A percentile compares a stretch with the other conserved stretches of the same genome.
Evolutionary conservation across 2,113 vertebrate genomes (phyloP).

Genomic region (Hydrolagus affinis): DNA sequence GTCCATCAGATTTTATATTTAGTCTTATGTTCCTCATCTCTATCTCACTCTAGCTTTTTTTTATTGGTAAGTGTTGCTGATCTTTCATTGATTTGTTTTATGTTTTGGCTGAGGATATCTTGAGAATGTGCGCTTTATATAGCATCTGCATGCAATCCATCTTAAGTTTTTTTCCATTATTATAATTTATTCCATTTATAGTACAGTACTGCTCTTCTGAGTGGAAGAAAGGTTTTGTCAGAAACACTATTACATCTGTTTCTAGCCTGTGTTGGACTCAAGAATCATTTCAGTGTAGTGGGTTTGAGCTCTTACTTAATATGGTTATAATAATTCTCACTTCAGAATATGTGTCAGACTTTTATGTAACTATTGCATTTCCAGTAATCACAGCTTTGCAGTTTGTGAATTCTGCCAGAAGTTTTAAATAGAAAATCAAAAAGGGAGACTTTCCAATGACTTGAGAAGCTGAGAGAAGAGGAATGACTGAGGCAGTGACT

Average conservation of each 20-base stretch:
- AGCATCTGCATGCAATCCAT: background rate
- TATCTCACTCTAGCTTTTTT: too few relatives aligned
- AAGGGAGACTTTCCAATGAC: background rate
- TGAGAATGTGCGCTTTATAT: too few relatives aligned
- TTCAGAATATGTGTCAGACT: slow-evolving; percentile 15
- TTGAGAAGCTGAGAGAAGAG: background rate
- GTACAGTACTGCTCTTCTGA: slow-evolving; percentile 13
- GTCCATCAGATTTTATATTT: too few relatives aligned
- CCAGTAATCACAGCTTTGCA: slow-evolving; percentile 12
- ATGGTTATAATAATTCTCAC: slow-evolving; percentile 18
- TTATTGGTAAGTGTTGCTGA: too few relatives aligned
- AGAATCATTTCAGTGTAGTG: slow-evolving; percentile 27
- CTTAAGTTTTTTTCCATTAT: background rate
- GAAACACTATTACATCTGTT: background rate
- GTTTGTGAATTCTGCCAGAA: slow-evolving; percentile 4
- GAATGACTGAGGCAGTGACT: slow-evolving; percentile 18
- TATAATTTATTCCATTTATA: background rate
- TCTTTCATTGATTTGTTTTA: too few relatives aligned
- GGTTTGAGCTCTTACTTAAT: slow-evolving; percentile 27
- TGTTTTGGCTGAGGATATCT: too few relatives aligned
- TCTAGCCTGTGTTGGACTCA: slow-evolving; percentile 16
- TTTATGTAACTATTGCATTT: background rate
- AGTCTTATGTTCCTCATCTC: too few relatives aligned
- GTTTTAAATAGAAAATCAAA: background rate
- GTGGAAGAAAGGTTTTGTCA: slow-evolving; percentile 21